Base-by-base conservation (phyloP, 2,888 invertebrate species). In the Drepanosiphum platanoidis region DNA sequence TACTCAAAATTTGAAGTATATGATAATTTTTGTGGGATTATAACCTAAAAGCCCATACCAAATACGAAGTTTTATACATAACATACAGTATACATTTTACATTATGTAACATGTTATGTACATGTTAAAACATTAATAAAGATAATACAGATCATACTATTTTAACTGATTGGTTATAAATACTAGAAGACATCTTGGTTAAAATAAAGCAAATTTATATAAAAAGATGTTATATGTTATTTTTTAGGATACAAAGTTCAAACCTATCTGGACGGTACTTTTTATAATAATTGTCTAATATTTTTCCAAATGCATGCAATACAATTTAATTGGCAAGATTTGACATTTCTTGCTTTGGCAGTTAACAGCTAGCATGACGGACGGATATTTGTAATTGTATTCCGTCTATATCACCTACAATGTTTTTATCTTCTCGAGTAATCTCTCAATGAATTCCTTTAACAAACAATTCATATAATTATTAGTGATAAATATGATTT, bases 361-460 rank as follows among this genome's bases (percentile, higher is more conserved):
- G 84, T 84, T 39, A 68, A 39, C 27, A 75, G 84, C 30, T 77
- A 75, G 15, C 15, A 18, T 2, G n/a, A 27, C n/a, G 58, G 46
- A 75, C 30, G n/a, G 64, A 75, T 75, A 52, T 36, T 52, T 68
- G n/a, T 58, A 52, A 46, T 77, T 39, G 52, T 46, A 64, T 64
- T 83, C 36, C 36, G 52, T 30, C 36, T 27, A 11, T 18, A 52
- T 68, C 18, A 66, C 90, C 93, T 94, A 95, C 90, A 96, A 93
- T 90, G 96, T 96, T 91, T 96, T 96, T 90, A 95, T 95, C 90
- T 95, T 95, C 90, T 95, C 95, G 90, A 96, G 92, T 90, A 96
- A 92, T 91, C 96, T 96, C 90, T 95, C 95, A 90, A 96, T 95
- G 91, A 96, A 96, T 94, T 95, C 96, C 95, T 95, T 92, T 86